A percentile compares a stretch with the other conserved stretches of the same genome.
phyloP scores from a whole-genome alignment of 2,797 vertebrate genomes.

The Kryptopterus vitreolus region DNA sequence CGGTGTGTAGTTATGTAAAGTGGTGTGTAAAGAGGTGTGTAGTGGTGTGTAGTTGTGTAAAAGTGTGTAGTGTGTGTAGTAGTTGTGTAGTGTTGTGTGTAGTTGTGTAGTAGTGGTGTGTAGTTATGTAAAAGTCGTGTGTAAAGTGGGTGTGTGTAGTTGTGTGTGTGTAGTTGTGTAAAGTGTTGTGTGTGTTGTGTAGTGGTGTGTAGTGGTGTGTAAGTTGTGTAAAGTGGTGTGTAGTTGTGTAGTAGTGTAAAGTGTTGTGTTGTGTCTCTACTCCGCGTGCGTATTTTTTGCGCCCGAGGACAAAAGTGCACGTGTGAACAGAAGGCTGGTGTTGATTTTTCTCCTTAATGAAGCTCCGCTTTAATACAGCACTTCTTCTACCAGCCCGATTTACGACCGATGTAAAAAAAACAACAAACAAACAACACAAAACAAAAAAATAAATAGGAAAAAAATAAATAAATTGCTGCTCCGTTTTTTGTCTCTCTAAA shows the following conservation, averaged over 20 bases:
- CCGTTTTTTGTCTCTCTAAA: too few species aligned
- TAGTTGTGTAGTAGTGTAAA: not conserved
- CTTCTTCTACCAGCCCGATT: not conserved
- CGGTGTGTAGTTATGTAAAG: not conserved
- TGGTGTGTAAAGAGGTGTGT: too few species aligned
- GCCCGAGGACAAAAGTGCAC: too few species aligned
- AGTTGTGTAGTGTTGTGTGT: too few species aligned
- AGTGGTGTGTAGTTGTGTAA: too few species aligned
- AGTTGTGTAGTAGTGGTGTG: too few species aligned
- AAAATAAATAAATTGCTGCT: not conserved
- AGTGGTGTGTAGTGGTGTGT: not conserved
- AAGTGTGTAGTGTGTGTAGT: too few species aligned
- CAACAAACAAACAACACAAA: too few species aligned
- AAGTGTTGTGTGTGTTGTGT: not conserved
- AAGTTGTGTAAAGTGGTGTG: not conserved
- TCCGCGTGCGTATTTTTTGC: too few species aligned
- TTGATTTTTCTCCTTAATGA: not conserved
- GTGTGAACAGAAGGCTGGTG: too few species aligned
- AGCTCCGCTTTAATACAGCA: not conserved
- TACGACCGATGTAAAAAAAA: too few species aligned
- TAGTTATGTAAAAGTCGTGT: too few species aligned
- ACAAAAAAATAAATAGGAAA: not conserved
- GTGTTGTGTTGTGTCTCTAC: not conserved
- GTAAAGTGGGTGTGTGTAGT: not conserved
- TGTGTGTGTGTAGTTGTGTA: not conserved